These are phyloP conservation scores for Drosophila lowei DNA, from an alignment of 1,140 invertebrate species.

Conservation along the genomic window DNA sequence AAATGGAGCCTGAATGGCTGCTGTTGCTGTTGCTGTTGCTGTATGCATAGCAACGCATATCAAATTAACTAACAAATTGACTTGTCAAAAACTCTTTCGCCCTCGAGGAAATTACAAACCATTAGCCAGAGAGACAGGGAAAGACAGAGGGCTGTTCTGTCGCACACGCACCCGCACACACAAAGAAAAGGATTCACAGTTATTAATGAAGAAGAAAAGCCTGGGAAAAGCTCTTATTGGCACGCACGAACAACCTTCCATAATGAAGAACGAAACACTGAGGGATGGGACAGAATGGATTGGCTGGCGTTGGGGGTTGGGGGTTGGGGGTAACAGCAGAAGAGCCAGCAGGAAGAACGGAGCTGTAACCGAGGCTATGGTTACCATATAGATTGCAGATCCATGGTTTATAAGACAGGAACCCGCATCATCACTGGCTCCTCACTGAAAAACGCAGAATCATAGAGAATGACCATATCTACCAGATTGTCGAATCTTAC, in stretches of 20 bases:
- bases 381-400: too few species aligned
- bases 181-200: conserved; percentile 56
- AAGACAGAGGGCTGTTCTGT: conserved; percentile 5
- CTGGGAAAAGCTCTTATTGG: conserved; percentile 17
- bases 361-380: too few species aligned
- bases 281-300: too few species aligned
- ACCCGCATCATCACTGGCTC: too few species aligned
- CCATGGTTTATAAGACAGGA: too few species aligned
- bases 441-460: too few species aligned
- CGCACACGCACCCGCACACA: conserved; percentile 27
- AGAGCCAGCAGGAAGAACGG: not conserved
- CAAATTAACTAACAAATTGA: conserved; percentile 80
- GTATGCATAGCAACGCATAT: conserved; percentile 59
- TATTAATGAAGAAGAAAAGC: conserved; percentile 68
- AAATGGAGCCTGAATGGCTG: conserved; percentile 1
- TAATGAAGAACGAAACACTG: conserved; percentile 27
- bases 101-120: conserved; percentile 37
- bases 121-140: conserved; percentile 29
- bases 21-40: conserved; percentile 1
- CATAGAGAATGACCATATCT: too few species aligned
- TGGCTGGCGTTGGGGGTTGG: too few species aligned
- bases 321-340: not conserved
- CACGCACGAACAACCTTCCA: conserved; percentile 47
- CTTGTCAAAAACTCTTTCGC: conserved; percentile 63
- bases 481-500: too few species aligned